These are phyloP conservation scores for Anolis carolinensis DNA, from an alignment of 2,113 vertebrate species.

Conservation along the genomic window DNA sequence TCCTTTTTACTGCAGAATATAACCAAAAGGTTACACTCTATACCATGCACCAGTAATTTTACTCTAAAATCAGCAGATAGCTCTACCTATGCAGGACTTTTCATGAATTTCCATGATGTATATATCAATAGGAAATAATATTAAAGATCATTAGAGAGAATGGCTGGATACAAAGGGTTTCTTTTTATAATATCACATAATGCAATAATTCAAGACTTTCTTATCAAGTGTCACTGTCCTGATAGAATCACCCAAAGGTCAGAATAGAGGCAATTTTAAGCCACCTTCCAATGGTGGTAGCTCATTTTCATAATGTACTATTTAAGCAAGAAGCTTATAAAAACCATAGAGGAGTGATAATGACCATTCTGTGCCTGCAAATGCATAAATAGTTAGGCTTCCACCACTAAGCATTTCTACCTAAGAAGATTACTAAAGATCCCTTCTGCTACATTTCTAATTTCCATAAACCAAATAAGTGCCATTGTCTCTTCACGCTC, in stretches of 20 bases:
- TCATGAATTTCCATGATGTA: constrained; percentile 73
- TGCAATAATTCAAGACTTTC: constrained; percentile 73
- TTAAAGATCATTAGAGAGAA: constrained; percentile 78
- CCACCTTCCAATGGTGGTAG: constrained; percentile 59
- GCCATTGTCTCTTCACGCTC: constrained; percentile 50
- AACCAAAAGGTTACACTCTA: constrained; percentile 82
- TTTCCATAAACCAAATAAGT: constrained; percentile 62
- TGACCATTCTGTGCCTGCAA: constrained; percentile 59
- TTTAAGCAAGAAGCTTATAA: constrained; percentile 71
- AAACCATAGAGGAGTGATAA: constrained; percentile 67
- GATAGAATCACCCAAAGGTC: constrained; percentile 63
- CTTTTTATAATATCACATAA: constrained; percentile 72
- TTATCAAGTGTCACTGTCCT: constrained; percentile 63
- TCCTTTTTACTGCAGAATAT: constrained; percentile 77
- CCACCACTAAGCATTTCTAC: constrained; percentile 59
- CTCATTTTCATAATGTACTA: constrained; percentile 72
- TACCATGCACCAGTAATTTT: constrained; percentile 77
- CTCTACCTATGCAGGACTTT: constrained; percentile 73
- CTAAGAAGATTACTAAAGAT: constrained; percentile 64
- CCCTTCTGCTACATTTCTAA: constrained; percentile 56
- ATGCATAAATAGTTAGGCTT: constrained; percentile 63
- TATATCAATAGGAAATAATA: constrained; percentile 78
- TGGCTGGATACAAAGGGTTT: constrained; percentile 70
- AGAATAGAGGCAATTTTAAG: constrained; percentile 65
- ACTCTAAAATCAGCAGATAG: constrained; percentile 77